A percentile compares a stretch with the other conserved stretches of the same genome.
These are phyloP conservation scores for Heliconius cydno DNA, from an alignment of 2,888 invertebrate genomes.

Conservation along the genomic window DNA sequence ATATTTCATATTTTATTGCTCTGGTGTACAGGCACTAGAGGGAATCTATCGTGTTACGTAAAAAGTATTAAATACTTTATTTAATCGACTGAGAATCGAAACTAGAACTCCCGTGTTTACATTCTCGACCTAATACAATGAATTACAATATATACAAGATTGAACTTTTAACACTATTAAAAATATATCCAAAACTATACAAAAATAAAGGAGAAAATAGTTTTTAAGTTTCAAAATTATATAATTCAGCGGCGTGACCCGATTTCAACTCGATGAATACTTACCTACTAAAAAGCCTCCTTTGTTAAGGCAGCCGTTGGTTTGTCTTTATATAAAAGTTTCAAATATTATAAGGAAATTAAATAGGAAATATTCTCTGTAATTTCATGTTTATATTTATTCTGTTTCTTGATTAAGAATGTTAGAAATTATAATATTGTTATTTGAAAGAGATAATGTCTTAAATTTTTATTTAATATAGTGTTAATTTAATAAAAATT, in stretches of 20 bases:
- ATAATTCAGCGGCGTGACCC: slow-evolving; percentile 23
- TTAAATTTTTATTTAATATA: too few species aligned
- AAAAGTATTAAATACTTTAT: too few species aligned
- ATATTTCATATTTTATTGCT: too few species aligned
- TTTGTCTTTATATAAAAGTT: slow-evolving; percentile 25
- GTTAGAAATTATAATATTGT: slow-evolving; percentile 15
- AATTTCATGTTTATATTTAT: background rate
- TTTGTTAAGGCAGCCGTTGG: slow-evolving; percentile 18
- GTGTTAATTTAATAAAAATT: too few species aligned
- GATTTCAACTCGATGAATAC: slow-evolving; percentile 29
- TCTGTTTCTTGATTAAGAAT: background rate
- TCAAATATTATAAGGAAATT: slow-evolving; percentile 20
- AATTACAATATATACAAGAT: too few species aligned
- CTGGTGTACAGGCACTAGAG: too few species aligned
- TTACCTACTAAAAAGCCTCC: slow-evolving; percentile 29
- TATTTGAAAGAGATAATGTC: too few species aligned
- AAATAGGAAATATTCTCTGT: slow-evolving; percentile 15
- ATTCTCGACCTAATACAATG: too few species aligned
- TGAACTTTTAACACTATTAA: too few species aligned
- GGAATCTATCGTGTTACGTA: too few species aligned
- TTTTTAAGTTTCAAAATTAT: slow-evolving; percentile 10
- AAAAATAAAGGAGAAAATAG: background rate
- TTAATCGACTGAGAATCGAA: too few species aligned
- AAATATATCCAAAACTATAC: background rate
- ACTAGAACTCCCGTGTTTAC: too few species aligned